A percentile compares a stretch with the other conserved stretches of the same genome.
These are phyloP conservation scores for Syrmaticus mikado DNA, from an alignment of 2,113 vertebrate genomes.

Conservation along the genomic window DNA sequence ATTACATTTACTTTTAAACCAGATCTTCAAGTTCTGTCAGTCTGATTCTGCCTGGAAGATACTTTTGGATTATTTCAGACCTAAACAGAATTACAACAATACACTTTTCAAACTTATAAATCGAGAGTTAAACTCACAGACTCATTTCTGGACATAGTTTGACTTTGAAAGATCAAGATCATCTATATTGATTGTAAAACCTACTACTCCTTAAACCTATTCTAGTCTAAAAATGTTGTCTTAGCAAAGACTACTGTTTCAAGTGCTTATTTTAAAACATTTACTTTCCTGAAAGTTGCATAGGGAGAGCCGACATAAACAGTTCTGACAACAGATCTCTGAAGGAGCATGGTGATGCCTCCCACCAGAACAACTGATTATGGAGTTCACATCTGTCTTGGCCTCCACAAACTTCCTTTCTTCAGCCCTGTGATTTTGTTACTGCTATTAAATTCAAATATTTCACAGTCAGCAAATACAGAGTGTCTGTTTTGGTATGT, in stretches of 20 bases:
- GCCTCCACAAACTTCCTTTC: background rate
- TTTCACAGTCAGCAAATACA: background rate
- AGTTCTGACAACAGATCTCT: background rate
- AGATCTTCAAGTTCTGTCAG: background rate
- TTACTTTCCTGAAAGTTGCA: background rate
- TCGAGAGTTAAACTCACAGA: background rate
- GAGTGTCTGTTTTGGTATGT: background rate
- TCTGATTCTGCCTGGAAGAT: background rate
- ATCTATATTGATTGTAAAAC: background rate
- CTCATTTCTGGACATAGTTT: background rate
- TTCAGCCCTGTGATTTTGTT: background rate
- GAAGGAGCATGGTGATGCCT: background rate
- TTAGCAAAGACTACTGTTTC: background rate
- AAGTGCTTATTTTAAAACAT: background rate
- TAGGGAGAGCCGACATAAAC: background rate
- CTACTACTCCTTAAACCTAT: background rate
- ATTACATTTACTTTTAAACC: conserved; percentile 23
- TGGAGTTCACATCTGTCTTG: background rate
- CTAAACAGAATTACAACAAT: background rate
- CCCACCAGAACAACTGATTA: background rate
- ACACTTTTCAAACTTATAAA: background rate
- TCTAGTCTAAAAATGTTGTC: background rate
- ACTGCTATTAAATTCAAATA: background rate
- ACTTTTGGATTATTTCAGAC: background rate
- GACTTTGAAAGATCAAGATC: background rate